Evolutionary conservation across 2,888 invertebrate species (phyloP).

Genomic region (Chymomyza fuscimana): DNA sequence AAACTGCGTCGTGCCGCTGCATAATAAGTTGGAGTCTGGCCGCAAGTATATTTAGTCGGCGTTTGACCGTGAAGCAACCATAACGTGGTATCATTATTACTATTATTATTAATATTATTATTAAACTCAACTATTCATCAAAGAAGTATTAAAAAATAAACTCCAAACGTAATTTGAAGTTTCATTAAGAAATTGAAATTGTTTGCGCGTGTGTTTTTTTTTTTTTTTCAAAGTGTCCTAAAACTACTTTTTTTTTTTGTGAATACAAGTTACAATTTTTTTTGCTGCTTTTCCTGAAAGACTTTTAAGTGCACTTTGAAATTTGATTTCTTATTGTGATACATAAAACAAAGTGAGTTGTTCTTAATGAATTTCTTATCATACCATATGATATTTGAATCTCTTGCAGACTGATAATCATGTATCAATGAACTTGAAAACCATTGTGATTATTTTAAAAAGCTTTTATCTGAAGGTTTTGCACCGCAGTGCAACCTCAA

Average conservation of each 20-base stretch:
- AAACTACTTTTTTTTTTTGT: not conserved
- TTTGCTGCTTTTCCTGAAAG: not conserved
- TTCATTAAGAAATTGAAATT: too few relatives aligned
- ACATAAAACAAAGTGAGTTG: not conserved
- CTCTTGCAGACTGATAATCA: too few relatives aligned
- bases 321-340: not conserved
- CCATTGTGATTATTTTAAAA: too few relatives aligned
- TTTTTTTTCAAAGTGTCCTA: not conserved
- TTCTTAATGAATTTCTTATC: not conserved
- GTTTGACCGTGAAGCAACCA: conserved; percentile 50
- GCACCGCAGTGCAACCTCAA: too few relatives aligned
- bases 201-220: not conserved
- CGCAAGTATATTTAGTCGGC: conserved; percentile 57
- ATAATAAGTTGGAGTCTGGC: conserved; percentile 64
- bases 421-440: too few relatives aligned
- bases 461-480: too few relatives aligned
- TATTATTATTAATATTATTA: not conserved
- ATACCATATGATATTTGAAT: not conserved
- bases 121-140: not conserved
- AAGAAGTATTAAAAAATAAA: not conserved
- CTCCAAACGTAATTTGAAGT: too few relatives aligned
- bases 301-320: too few relatives aligned
- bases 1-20: conserved; percentile 12
- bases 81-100: conserved; percentile 17
- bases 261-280: not conserved